These are phyloP conservation scores for Apotomis betuletana DNA, from an alignment of 2,888 invertebrate genomes.

Conservation along the genomic window DNA sequence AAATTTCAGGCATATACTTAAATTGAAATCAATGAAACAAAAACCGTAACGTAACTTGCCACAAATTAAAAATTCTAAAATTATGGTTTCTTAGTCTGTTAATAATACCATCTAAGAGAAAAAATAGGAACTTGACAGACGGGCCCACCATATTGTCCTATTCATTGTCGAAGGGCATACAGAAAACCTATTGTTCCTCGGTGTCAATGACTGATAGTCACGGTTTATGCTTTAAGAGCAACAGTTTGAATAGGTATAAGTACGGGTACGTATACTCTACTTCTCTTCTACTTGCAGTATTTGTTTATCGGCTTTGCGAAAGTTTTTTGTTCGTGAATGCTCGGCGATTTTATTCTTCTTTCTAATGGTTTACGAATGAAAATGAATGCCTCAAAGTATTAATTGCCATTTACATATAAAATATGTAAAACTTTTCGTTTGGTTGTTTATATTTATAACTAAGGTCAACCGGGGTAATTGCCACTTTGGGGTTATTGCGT, in stretches of 20 bases:
- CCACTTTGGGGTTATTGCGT: no score
- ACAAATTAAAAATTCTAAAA: no score
- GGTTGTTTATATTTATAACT: no score
- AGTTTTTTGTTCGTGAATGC: neutral
- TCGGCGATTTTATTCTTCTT: neutral
- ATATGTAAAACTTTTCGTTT: no score
- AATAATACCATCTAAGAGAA: neutral
- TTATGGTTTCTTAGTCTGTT: neutral
- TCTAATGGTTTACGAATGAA: neutral
- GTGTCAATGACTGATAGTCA: conserved; percentile 33
- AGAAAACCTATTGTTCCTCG: conserved; percentile 30
- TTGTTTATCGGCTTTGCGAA: neutral
- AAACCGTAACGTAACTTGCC: no score
- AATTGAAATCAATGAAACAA: no score
- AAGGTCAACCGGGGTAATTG: no score
- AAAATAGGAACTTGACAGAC: conserved; percentile 1
- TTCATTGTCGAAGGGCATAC: conserved; percentile 11
- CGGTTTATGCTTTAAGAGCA: conserved; percentile 12
- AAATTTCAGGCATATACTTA: no score
- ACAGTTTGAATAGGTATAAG: neutral
- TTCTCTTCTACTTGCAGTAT: neutral
- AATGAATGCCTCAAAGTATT: neutral
- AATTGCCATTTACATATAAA: no score
- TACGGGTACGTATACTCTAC: no score
- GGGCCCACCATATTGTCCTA: neutral